Base-by-base conservation (phyloP, 2,888 invertebrate species). In the Pachymerium ferrugineum region DNA sequence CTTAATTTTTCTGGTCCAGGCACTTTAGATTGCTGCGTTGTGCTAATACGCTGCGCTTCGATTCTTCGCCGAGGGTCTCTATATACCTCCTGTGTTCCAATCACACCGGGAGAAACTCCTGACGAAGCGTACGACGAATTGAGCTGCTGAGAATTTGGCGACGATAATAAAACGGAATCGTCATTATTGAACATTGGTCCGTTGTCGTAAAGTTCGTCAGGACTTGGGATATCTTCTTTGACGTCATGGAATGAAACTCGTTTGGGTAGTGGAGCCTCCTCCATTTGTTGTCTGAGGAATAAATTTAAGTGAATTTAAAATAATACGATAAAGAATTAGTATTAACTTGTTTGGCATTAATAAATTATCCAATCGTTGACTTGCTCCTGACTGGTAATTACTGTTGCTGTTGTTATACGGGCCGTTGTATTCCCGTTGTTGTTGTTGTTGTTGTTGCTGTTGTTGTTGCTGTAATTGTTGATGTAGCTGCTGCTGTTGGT, bases 71-170 rank as follows among this genome's bases (percentile, higher is more conserved):
- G 87, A 12, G 97, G 97, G 86, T 97, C 97, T 80, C 95, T 90
- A 85, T 98, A 98, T 73, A 98, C 93, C 85, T 98, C 98, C 85
- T 98, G 97, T 75, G 97, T 93, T 78, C 99, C 98, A 81, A 98
- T 96, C 74, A 98, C 97, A 77, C 95, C 95, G 28, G 96, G 97
- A 75, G 96, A 96, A 79, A 89, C 90, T 78, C 86, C 86, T 76
- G 83, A 80, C 79, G 82, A 85, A 77, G 79, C 81, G 78, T 83
- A 62, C 1, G n/a, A n/a, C 83, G 76, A 75, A 69, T 38, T 75
- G 25, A 74, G 14, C n/a, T 76, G 75, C 19, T 75, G 76, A 8
- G 76, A 74, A 31, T 75, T 76, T 3, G 28, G 69, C 14, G 76
- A 75, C 28, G 76, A 71, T n/a, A 75, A 38, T 16, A 74, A 10